Evolutionary conservation across 2,888 invertebrate species (phyloP), one percentile per base, ranked within the genome.

Genomic region (Callyntrura sp.): DNA sequence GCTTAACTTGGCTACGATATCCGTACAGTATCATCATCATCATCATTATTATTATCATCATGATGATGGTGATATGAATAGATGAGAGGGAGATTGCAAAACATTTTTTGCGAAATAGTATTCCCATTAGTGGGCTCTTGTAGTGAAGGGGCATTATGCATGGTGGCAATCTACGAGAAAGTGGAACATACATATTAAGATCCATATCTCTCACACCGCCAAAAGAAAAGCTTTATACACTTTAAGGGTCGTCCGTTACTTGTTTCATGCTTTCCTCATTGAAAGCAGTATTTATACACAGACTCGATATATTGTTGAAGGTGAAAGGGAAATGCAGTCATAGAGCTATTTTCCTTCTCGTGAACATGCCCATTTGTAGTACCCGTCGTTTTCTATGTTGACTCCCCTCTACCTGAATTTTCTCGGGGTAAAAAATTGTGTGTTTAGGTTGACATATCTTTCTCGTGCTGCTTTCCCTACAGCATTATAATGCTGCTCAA

Each of bases 51-150:
- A 17, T 11, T 25, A 23, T 51, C 62, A 73, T 48, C 76, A 48
- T 70, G 45, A 51, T 60, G 57, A 81, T 81, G 60, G 73, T 62
- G 87, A 82, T 60, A 48, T 57, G 73, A 60, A 76, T 23, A 48
- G 62, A 73, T 68, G 79, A 68, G 62, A 45, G 14, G 70, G 62
- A 88, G 68, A 81, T 70, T 70, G 81, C 48, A 43, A 35, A n/a
- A 60, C 45, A 73, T 88, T 82, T 88, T 73, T 68, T 70, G 35
- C 73, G 25, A 73, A 84, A 70, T 85, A 45, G 45, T 81, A 60
- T 81, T 62, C 43, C 60, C 81, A 60, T 81, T 62, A 81, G 81
- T 25, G 20, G 45, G 23, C 11, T 81, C 17, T 23, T 60, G 25
- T 17, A 78, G 55, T 23, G 45, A 35, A 8, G 45, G 51, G 60